Percentiles rank a stretch among this genome's conserved stretches.
These are phyloP conservation scores for Hyperopisus bebe DNA, from an alignment of 2,113 vertebrate genomes.

Conservation along the genomic window DNA sequence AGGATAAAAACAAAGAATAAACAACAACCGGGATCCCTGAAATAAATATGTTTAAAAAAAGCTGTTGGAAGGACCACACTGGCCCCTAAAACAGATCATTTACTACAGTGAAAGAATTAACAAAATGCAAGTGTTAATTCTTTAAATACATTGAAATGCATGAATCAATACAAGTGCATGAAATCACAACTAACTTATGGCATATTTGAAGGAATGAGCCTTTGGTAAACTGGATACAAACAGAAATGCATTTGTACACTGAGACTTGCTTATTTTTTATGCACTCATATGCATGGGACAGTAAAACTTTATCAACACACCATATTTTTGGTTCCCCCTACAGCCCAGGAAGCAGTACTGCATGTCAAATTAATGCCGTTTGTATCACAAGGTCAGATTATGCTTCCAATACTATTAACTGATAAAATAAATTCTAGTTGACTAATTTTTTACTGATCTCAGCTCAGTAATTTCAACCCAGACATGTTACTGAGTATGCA, in stretches of 20 bases:
- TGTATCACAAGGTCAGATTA: background rate
- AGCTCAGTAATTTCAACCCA: background rate
- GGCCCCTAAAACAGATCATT: background rate
- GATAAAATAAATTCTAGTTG: background rate
- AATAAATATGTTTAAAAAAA: background rate
- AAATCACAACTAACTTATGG: background rate
- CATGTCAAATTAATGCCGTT: background rate
- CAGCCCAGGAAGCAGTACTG: background rate
- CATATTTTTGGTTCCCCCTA: background rate
- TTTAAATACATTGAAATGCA: background rate
- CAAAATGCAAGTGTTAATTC: constrained; percentile 6
- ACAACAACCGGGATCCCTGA: background rate
- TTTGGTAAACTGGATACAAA: background rate
- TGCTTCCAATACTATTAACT: background rate
- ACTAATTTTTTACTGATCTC: background rate
- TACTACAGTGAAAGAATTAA: background rate
- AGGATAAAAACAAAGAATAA: background rate
- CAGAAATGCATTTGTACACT: background rate
- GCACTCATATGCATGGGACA: background rate
- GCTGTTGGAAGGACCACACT: background rate
- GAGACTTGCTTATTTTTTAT: background rate
- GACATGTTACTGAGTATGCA: background rate
- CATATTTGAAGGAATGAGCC: background rate
- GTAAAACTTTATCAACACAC: background rate
- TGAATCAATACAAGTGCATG: background rate